Evolutionary conservation across 2,888 invertebrate species (phyloP).

Genomic region (Aphrophora alni): DNA sequence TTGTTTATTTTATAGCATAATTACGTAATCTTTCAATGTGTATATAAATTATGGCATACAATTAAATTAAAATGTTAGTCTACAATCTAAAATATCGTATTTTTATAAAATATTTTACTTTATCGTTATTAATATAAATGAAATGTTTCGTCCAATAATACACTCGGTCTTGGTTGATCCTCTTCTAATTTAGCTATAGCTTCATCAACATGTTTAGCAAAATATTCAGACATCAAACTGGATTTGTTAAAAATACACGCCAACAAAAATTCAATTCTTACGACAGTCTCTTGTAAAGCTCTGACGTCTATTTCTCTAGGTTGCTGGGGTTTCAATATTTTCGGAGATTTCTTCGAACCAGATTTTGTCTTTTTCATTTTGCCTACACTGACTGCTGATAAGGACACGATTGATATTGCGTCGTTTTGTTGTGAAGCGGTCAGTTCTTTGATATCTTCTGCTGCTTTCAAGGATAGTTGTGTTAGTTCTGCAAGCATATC

Average conservation of each 20-base stretch:
- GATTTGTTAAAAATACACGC: background rate
- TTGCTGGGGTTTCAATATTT: no score
- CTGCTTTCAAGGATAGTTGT: background rate
- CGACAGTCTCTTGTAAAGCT: background rate
- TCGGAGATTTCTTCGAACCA: background rate
- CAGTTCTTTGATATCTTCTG: background rate
- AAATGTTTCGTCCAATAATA: no score
- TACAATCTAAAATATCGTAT: no score
- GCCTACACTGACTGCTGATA: background rate
- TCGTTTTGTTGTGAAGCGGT: background rate
- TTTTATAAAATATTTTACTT: no score
- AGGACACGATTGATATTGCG: background rate
- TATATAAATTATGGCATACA: no score
- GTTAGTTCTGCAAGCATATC: background rate
- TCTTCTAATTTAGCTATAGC: background rate
- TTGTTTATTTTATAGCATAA: no score
- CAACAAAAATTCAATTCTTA: background rate
- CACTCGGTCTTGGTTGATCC: no score
- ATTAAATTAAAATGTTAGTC: no score
- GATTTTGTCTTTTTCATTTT: background rate
- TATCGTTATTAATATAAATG: no score
- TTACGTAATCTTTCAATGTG: no score
- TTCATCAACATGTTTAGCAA: background rate
- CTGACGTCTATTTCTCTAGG: background rate
- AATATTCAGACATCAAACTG: background rate